Evolutionary conservation across 30 jellyfish, hydroid and myxozoan genomes (phyloP).

Genomic region (Rhopilema esculentum): DNA sequence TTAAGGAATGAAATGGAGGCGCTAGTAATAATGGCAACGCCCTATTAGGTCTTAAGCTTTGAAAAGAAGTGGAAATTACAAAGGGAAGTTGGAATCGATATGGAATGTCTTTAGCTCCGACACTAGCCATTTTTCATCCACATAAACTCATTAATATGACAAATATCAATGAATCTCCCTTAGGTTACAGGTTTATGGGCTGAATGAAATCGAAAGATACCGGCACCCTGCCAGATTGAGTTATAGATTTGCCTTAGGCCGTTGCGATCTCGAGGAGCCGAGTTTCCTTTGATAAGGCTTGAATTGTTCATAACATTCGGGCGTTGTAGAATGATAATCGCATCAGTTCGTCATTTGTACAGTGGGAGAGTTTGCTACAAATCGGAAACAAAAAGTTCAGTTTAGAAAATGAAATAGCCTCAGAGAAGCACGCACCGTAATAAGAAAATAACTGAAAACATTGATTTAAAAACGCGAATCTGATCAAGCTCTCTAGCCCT

Average conservation of each 20-base stretch:
- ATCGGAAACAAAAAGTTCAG: not conserved
- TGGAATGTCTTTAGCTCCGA: not conserved
- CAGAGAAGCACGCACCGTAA: no score
- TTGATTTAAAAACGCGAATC: no score
- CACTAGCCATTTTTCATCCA: not conserved
- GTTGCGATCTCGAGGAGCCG: not conserved
- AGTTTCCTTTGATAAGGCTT: not conserved
- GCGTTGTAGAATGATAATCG: not conserved
- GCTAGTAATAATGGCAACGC: not conserved
- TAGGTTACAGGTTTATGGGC: not conserved
- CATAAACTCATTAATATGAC: not conserved
- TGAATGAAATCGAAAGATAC: not conserved
- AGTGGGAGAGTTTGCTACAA: not conserved
- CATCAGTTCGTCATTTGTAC: not conserved
- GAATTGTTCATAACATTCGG: not conserved
- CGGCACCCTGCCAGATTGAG: not conserved
- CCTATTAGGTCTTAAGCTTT: not conserved
- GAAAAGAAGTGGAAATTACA: not conserved
- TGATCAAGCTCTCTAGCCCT: no score
- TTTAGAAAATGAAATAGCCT: no score
- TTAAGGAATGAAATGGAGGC: not conserved
- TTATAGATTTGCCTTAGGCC: not conserved
- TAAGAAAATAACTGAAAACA: no score
- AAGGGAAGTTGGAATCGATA: not conserved
- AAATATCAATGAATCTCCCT: not conserved